Conservation (phyloP, 2,888 invertebrate genomes). For the Athetis lepigone region DNA sequence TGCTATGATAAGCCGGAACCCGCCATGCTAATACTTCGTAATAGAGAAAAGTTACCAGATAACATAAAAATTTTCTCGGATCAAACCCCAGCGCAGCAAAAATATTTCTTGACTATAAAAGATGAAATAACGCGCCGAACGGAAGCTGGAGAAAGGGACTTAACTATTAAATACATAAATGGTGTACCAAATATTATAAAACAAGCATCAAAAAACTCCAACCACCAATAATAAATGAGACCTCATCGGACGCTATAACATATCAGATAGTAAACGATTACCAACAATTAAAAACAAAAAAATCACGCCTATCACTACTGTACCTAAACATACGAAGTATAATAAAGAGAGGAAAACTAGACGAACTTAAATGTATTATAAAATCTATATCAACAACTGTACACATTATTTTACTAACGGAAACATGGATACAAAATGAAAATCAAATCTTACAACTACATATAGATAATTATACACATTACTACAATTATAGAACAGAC, state of each 20-base stretch:
- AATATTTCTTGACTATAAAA: conserved; percentile 1
- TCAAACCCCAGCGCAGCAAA: too few species aligned
- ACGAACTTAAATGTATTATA: conserved; percentile 18
- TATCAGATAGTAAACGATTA: conserved; percentile 17
- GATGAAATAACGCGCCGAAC: conserved; percentile 4
- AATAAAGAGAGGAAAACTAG: conserved; percentile 12
- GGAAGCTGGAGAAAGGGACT: conserved; percentile 1
- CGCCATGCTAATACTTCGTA: conserved; percentile 4
- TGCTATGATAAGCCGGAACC: conserved; percentile 3
- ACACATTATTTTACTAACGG: conserved; percentile 15
- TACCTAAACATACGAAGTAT: too few species aligned
- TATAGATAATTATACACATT: conserved; percentile 12
- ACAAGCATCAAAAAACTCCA: conserved; percentile 17
- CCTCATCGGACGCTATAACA: conserved; percentile 11
- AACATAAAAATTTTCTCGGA: too few species aligned
- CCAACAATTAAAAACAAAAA: neutral
- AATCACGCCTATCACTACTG: conserved; percentile 11
- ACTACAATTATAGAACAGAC: conserved; percentile 17
- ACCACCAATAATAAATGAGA: neutral
- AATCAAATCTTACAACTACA: conserved; percentile 13
- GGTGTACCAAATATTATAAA: conserved; percentile 21
- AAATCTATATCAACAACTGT: conserved; percentile 6
- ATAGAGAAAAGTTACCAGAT: too few species aligned
- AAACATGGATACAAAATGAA: conserved; percentile 20
- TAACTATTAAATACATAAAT: conserved; percentile 20